Conservation (phyloP, 1,140 invertebrate genomes). For the honey bee (Apis mellifera) region DNA sequence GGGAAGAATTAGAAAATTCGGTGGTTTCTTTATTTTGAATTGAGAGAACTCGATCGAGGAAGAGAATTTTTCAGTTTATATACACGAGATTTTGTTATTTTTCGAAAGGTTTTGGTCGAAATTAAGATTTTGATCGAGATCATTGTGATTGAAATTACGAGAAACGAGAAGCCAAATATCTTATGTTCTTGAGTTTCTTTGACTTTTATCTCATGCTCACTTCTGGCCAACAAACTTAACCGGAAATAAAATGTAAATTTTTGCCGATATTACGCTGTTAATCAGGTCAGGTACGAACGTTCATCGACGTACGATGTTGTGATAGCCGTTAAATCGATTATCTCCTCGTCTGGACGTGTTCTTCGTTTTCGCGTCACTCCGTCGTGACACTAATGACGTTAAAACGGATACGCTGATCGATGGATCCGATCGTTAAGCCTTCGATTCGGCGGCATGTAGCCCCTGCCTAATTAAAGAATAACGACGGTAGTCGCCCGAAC, state of each 20-base stretch:
- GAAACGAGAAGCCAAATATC: no score
- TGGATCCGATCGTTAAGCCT: constrained; percentile 39
- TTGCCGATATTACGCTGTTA: background rate
- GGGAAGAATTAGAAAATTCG: no score
- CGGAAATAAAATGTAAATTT: background rate
- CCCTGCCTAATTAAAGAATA: constrained; percentile 57
- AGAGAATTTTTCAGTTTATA: no score
- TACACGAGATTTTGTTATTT: no score
- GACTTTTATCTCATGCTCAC: no score
- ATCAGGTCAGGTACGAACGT: background rate
- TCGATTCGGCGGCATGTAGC: constrained; percentile 34
- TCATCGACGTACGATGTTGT: constrained; percentile 30
- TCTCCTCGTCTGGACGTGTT: background rate
- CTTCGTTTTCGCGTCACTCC: constrained; percentile 31
- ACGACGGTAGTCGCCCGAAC: constrained; percentile 47
- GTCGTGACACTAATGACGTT: constrained; percentile 53
- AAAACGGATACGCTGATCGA: constrained; percentile 53
- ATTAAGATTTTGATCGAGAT: no score
- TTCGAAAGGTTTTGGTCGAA: no score
- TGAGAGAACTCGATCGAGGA: no score
- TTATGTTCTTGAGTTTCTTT: background rate
- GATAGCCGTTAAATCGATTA: constrained; percentile 39
- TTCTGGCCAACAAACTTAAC: background rate
- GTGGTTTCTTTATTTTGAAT: no score
- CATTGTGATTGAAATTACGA: no score